phyloP scores from a whole-genome alignment of 1,140 invertebrate species.

The Harpegnathos saltator region DNA sequence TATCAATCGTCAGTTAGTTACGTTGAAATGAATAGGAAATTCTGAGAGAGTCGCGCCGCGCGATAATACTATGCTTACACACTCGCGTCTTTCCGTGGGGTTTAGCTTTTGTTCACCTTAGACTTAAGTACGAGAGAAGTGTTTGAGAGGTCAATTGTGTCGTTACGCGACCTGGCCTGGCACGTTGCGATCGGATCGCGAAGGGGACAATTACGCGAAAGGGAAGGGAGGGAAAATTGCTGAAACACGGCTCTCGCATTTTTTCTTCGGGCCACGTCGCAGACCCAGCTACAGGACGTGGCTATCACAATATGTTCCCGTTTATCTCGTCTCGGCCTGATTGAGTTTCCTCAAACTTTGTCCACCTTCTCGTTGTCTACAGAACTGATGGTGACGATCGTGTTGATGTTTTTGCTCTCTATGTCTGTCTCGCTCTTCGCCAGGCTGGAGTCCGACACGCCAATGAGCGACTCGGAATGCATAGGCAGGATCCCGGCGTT shows the following conservation, averaged over 20 bases:
- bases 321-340: slow-evolving; percentile 18
- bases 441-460: slow-evolving; percentile 76
- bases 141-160: slow-evolving; percentile 42
- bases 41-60: background rate
- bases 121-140: slow-evolving; percentile 72
- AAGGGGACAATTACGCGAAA: background rate
- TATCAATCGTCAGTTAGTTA: background rate
- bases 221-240: slow-evolving; percentile 41
- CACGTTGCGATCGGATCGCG: background rate
- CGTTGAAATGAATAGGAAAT: slow-evolving; percentile 40
- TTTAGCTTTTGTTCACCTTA: slow-evolving; percentile 50
- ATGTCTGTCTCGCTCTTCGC: slow-evolving; percentile 75
- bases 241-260: slow-evolving; percentile 69
- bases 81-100: background rate
- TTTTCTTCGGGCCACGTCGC: slow-evolving; percentile 72
- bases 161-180: slow-evolving; percentile 2
- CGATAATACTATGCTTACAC: slow-evolving; percentile 24
- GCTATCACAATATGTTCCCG: slow-evolving; percentile 82
- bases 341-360: slow-evolving; percentile 73
- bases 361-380: slow-evolving; percentile 79
- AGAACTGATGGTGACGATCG: slow-evolving; percentile 73
- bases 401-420: slow-evolving; percentile 69
- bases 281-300: slow-evolving; percentile 68
- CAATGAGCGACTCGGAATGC: slow-evolving; percentile 77
- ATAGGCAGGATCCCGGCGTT: slow-evolving; percentile 90